Conservation (phyloP, 2,797 vertebrate genomes). For the Ispidina lecontei region DNA sequence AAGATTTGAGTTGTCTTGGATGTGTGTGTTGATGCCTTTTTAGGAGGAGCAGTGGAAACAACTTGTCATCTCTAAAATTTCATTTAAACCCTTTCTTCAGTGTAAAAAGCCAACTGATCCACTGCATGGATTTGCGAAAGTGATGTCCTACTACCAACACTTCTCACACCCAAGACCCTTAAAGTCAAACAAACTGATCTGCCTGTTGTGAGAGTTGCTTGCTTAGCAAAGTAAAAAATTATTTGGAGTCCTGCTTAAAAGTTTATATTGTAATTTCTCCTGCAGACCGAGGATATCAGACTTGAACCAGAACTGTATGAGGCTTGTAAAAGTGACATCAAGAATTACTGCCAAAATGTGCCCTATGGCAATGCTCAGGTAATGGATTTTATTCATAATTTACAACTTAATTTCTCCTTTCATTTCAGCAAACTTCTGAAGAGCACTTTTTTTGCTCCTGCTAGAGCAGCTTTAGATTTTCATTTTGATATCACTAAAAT, state of each 20-base stretch:
- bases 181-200: not conserved
- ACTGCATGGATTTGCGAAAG: not conserved
- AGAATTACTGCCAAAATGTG: slow-evolving; percentile 86
- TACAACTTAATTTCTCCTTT: not conserved
- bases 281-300: slow-evolving; percentile 91
- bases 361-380: slow-evolving; percentile 97
- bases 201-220: not conserved
- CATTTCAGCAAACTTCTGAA: not conserved
- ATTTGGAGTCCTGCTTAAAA: not conserved
- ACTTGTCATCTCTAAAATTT: not conserved
- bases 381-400: slow-evolving; percentile 44
- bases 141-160: not conserved
- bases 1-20: not conserved
- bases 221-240: not conserved
- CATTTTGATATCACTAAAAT: not conserved
- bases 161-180: not conserved
- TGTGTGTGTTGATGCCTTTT: not conserved
- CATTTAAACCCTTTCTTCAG: not conserved
- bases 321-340: slow-evolving; percentile 92
- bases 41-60: not conserved
- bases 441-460: not conserved
- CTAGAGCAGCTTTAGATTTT: not conserved
- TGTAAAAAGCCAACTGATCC: not conserved
- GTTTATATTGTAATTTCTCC: not conserved
- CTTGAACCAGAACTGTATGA: slow-evolving; percentile 94